Evolutionary conservation across 2,797 vertebrate species (phyloP).

Genomic region (Rhabdophis nuchalis): DNA sequence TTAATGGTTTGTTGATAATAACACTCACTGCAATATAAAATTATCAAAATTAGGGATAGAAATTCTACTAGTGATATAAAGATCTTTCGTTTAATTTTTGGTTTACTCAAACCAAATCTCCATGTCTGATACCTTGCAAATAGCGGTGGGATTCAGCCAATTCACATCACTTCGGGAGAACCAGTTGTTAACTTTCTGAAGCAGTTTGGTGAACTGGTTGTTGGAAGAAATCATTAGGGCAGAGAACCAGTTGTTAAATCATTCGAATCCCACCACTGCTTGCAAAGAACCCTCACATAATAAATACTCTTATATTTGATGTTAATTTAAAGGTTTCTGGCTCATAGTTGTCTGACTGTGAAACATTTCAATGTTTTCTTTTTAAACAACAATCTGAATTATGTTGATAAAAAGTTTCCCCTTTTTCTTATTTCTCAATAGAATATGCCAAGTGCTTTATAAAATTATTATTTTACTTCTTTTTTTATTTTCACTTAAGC

Average conservation of each 20-base stretch:
- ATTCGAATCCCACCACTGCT: too few species aligned
- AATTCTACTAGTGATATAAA: background rate
- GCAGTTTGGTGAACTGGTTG: too few species aligned
- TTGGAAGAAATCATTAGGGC: too few species aligned
- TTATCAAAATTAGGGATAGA: too few species aligned
- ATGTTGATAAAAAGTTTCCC: background rate
- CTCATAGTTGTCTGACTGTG: background rate
- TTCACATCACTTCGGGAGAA: too few species aligned
- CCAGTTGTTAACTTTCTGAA: too few species aligned
- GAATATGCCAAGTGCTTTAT: background rate
- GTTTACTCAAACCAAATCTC: background rate
- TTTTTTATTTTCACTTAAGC: background rate
- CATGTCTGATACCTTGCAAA: background rate
- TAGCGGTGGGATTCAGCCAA: too few species aligned
- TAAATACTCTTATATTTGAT: too few species aligned
- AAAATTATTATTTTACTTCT: background rate
- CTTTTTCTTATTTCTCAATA: background rate
- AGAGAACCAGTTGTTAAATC: too few species aligned
- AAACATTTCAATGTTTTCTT: background rate
- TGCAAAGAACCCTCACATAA: too few species aligned
- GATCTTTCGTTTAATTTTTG: background rate
- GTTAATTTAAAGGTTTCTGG: background rate
- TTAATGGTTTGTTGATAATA: background rate
- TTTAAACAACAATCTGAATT: background rate
- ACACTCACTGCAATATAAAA: too few species aligned